Percentiles rank a stretch among this genome's conserved stretches.
These are phyloP conservation scores for Carapus acus DNA, from an alignment of 2,797 vertebrate species.

Conservation along the genomic window DNA sequence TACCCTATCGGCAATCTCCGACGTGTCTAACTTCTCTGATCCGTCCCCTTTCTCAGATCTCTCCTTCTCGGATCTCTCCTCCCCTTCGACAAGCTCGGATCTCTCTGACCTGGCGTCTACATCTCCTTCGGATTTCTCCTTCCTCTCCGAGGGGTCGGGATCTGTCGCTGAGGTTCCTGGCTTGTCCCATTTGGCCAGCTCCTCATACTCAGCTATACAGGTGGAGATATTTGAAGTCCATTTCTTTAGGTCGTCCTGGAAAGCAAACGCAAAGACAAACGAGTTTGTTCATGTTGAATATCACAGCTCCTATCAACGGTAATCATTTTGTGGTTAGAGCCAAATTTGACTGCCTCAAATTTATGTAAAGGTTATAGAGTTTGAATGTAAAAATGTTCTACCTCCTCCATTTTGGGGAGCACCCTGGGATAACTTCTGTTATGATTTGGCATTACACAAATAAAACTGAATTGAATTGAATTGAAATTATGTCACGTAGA, in stretches of 20 bases:
- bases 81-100: constrained; percentile 64
- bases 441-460: too few relatives aligned
- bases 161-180: constrained; percentile 83
- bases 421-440: too few relatives aligned
- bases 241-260: constrained; percentile 83
- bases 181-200: constrained; percentile 79
- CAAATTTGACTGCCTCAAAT: too few relatives aligned
- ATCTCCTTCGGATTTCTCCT: constrained; percentile 73
- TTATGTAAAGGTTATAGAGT: too few relatives aligned
- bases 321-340: too few relatives aligned
- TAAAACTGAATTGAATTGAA: too few relatives aligned
- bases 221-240: constrained; percentile 80
- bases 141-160: constrained; percentile 70
- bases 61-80: constrained; percentile 68
- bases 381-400: too few relatives aligned
- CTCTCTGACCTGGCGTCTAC: constrained; percentile 69
- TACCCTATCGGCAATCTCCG: constrained; percentile 67
- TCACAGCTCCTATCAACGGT: too few relatives aligned
- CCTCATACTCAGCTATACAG: constrained; percentile 73
- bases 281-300: not conserved
- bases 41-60: constrained; percentile 72
- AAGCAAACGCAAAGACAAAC: constrained; percentile 14
- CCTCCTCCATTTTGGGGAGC: too few relatives aligned
- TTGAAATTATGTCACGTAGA: too few relatives aligned
- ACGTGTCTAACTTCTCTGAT: constrained; percentile 70